Evolutionary conservation across 1,140 invertebrate species (phyloP).

Genomic region (Drosophila pseudoananassae): DNA sequence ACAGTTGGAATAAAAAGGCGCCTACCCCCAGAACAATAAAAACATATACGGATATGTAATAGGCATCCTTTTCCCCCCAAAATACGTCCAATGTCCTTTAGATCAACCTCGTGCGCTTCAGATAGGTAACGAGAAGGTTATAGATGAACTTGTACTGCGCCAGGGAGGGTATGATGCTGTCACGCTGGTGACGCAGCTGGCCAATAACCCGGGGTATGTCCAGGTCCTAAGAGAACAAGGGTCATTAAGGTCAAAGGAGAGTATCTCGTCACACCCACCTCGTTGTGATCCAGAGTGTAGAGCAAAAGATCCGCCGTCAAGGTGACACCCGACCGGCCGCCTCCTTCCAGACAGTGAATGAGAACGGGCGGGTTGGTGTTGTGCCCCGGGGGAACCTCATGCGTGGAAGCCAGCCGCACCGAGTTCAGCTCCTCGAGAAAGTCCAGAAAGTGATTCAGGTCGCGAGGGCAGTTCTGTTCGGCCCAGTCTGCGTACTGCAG

Average conservation of each 20-base stretch:
- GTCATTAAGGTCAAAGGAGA: background rate
- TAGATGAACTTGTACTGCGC: constrained; percentile 96
- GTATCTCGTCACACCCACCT: constrained; percentile 85
- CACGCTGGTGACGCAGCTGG: constrained; percentile 91
- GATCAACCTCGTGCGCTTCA: constrained; percentile 94
- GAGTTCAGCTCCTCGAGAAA: constrained; percentile 94
- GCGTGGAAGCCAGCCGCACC: constrained; percentile 89
- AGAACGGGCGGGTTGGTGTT: constrained; percentile 89
- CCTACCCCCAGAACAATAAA: background rate
- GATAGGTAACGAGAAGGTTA: constrained; percentile 91
- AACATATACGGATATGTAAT: background rate
- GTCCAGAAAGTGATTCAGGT: constrained; percentile 88
- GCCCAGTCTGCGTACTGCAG: constrained; percentile 92
- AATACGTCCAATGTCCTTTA: constrained; percentile 73
- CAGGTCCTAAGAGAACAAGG: constrained; percentile 86
- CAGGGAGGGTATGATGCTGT: constrained; percentile 93
- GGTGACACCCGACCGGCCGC: constrained; percentile 90
- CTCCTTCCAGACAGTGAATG: constrained; percentile 89
- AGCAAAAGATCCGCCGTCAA: constrained; percentile 91
- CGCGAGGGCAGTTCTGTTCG: constrained; percentile 88
- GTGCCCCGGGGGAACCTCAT: constrained; percentile 87
- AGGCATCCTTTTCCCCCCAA: background rate
- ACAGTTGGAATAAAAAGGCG: background rate
- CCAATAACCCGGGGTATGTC: constrained; percentile 91
- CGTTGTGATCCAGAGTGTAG: constrained; percentile 94